phyloP scores from a whole-genome alignment of 2,888 invertebrate species.

The Epirrhoe alternata region DNA sequence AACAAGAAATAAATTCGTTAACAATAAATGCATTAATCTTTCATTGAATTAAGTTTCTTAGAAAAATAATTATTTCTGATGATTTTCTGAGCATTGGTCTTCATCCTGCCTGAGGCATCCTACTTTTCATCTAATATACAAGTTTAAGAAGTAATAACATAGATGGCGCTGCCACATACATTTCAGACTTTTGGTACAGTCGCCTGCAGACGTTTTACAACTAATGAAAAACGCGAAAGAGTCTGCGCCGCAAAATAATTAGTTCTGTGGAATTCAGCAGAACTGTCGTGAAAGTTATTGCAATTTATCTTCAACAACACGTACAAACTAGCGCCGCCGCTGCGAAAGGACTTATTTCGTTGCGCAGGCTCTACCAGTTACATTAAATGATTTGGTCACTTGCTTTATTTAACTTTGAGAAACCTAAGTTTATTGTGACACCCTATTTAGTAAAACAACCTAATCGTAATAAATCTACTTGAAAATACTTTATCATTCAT shows the following conservation, averaged over 20 bases:
- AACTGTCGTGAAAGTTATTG: too few species aligned
- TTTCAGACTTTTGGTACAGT: neutral
- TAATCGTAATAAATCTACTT: neutral
- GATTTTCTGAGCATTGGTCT: constrained; percentile 4
- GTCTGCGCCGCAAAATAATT: too few species aligned
- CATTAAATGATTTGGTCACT: neutral
- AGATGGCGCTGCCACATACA: constrained; percentile 14
- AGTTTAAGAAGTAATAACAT: constrained; percentile 12
- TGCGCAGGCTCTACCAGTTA: neutral
- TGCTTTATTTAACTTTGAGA: neutral
- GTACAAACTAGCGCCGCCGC: too few species aligned
- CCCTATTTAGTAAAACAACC: neutral
- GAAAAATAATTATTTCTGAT: neutral
- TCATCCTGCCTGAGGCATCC: neutral
- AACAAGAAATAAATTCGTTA: constrained; percentile 82
- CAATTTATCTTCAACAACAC: too few species aligned
- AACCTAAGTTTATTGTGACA: neutral
- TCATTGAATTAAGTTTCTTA: constrained; percentile 43
- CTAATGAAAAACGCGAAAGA: neutral
- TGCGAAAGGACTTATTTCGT: too few species aligned
- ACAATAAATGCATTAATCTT: constrained; percentile 76
- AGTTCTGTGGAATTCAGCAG: too few species aligned
- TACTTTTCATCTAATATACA: neutral
- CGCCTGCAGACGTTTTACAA: neutral
- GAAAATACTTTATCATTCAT: neutral